phyloP scores from a whole-genome alignment of 2,888 invertebrate species.

The Trichacis sp. region DNA sequence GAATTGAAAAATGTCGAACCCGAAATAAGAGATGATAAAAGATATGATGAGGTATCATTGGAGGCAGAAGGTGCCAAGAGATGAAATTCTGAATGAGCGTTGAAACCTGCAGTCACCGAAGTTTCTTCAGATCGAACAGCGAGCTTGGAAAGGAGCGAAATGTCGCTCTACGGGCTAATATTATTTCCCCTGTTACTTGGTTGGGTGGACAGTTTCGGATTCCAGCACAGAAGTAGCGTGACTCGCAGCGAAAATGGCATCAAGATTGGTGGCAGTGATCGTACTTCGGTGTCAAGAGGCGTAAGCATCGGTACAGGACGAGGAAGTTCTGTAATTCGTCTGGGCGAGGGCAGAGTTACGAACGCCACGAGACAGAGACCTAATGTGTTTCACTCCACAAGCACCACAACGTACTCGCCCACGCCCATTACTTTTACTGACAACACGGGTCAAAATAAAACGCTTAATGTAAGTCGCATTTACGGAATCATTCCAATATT shows the following conservation, averaged over 20 bases:
- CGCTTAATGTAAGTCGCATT: conserved; percentile 38
- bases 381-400: conserved; percentile 53
- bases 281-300: conserved; percentile 54
- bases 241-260: conserved; percentile 62
- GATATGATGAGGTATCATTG: conserved; percentile 6
- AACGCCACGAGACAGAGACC: conserved; percentile 59
- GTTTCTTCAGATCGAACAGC: neutral
- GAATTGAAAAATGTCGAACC: too few relatives aligned
- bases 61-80: conserved; percentile 15
- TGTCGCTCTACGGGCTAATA: conserved; percentile 26
- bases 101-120: neutral
- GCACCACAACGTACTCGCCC: conserved; percentile 35
- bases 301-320: conserved; percentile 53
- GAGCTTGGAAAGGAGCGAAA: conserved; percentile 8
- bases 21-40: conserved; percentile 11
- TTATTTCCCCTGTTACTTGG: conserved; percentile 30
- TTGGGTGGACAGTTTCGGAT: conserved; percentile 39
- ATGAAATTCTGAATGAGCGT: conserved; percentile 4
- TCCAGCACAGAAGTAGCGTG: conserved; percentile 47
- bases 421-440: conserved; percentile 20
- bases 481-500: too few relatives aligned
- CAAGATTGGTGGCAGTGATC: conserved; percentile 59
- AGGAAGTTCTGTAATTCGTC: conserved; percentile 54
- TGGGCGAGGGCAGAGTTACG: conserved; percentile 59
- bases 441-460: conserved; percentile 27